Base-by-base conservation (phyloP, 2,113 vertebrate species). In the Tretioscincus oriximinensis region DNA sequence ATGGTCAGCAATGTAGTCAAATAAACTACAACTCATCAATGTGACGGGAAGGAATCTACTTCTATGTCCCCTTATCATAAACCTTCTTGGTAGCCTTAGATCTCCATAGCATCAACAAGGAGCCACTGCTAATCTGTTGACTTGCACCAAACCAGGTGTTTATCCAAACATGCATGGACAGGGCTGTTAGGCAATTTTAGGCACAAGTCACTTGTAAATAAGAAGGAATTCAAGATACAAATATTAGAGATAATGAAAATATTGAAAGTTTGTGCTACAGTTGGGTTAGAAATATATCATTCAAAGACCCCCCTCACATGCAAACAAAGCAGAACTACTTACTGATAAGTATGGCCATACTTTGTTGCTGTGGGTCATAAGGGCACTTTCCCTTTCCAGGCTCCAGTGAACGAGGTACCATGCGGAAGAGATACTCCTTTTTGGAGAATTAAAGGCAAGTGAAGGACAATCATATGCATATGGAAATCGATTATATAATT, bases 381-480 rank as follows among this genome's bases (percentile, higher is more conserved):
- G 96, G 96, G 85, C 95, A 96, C 81, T 94, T 96, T 70, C 96
- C 96, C 84, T 96, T 96, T 84, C 96, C 96, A 0, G 96, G 96
- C 76, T 96, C 96, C 84, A 93, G 68, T 26, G 94, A 95, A 47
- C 93, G 95, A 24, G 96, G 93, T 61, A 96, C 95, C 89, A 96
- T 92, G 70, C 95, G 92, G 86, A 97, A 97, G 77, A 96, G 91
- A 78, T 97, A 97, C 87, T 97, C 96, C 96, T 97, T 87, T 77
- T 81, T 76, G 84, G 41, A 58, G 85, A 85, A 81, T 22, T 21
- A 82, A 72, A 64, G 68, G 24, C 76, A 29, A 83, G 54, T 24
- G 18, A 21, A 69, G 21, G 26, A 24, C 28, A 49, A 12, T 21
- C 45, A 29, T 7, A 60, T 61, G 9, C 18, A 66, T 31, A 47